Evolutionary conservation across 2,113 vertebrate genomes (phyloP).

Genomic region (Cynocephalus volans): DNA sequence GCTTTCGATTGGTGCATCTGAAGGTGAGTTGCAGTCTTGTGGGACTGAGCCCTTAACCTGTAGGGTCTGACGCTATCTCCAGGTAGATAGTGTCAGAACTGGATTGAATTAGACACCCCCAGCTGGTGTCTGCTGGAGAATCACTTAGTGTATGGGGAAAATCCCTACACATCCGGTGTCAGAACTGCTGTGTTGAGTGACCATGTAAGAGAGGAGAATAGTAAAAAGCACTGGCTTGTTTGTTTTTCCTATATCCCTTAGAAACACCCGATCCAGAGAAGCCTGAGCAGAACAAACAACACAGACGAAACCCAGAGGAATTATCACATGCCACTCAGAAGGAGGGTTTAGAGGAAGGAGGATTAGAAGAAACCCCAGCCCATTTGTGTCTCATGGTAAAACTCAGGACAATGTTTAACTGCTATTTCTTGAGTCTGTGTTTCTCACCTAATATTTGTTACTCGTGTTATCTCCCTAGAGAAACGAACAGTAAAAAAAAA

Average conservation of each 20-base stretch:
- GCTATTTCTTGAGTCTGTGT: not conserved
- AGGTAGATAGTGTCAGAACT: not conserved
- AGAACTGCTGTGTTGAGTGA: not conserved
- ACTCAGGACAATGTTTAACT: not conserved
- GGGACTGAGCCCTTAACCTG: not conserved
- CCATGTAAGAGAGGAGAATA: no score
- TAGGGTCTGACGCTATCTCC: not conserved
- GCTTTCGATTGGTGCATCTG: not conserved
- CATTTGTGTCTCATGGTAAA: not conserved
- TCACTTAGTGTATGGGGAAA: not conserved
- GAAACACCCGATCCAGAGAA: not conserved
- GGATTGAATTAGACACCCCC: no score
- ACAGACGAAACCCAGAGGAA: not conserved
- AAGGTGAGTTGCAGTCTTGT: not conserved
- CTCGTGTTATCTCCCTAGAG: not conserved
- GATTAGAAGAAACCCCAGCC: not conserved
- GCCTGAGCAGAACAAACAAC: not conserved
- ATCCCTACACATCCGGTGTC: not conserved
- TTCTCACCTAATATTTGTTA: not conserved
- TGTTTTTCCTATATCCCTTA: not conserved
- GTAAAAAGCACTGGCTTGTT: not conserved
- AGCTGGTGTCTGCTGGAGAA: not conserved
- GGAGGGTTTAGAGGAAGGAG: not conserved
- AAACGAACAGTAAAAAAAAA: constrained; percentile 1
- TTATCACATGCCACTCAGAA: not conserved